phyloP scores from a whole-genome alignment of 2,888 invertebrate genomes.

The Anthrax anthrax region DNA sequence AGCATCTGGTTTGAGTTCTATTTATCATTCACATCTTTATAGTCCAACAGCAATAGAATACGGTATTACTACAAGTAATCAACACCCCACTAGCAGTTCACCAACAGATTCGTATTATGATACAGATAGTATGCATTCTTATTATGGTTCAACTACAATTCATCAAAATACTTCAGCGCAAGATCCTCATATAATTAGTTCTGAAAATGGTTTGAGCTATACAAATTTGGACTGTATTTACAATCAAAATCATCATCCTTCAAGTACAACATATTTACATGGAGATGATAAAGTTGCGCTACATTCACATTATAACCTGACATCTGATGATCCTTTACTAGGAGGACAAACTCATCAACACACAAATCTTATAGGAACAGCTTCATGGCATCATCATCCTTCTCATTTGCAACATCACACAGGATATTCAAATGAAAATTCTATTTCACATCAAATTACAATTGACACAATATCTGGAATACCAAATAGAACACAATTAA shows the following conservation, averaged over 20 bases:
- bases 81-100: slow-evolving; percentile 29
- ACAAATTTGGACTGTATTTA: slow-evolving; percentile 70
- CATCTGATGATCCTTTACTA: slow-evolving; percentile 9
- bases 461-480: not conserved
- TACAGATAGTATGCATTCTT: slow-evolving; percentile 30
- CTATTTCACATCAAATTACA: slow-evolving; percentile 13
- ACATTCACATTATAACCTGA: slow-evolving; percentile 40
- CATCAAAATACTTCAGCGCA: slow-evolving; percentile 5
- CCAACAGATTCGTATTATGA: slow-evolving; percentile 32
- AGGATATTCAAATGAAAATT: slow-evolving; percentile 14
- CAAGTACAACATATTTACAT: slow-evolving; percentile 1
- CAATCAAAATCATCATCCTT: slow-evolving; percentile 37
- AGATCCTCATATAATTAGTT: slow-evolving; percentile 57
- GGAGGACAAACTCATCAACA: slow-evolving; percentile 15
- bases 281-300: slow-evolving; percentile 39
- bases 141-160: slow-evolving; percentile 16
- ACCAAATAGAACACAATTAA: not conserved
- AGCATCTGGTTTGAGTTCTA: slow-evolving; percentile 1
- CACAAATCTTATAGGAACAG: slow-evolving; percentile 16
- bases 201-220: slow-evolving; percentile 76
- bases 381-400: slow-evolving; percentile 27
- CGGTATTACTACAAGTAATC: slow-evolving; percentile 29
- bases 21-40: slow-evolving; percentile 29
- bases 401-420: slow-evolving; percentile 26
- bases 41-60: slow-evolving; percentile 35